phyloP scores from a whole-genome alignment of 1,140 invertebrate genomes.

The Tetranychus cinnabarinus region DNA sequence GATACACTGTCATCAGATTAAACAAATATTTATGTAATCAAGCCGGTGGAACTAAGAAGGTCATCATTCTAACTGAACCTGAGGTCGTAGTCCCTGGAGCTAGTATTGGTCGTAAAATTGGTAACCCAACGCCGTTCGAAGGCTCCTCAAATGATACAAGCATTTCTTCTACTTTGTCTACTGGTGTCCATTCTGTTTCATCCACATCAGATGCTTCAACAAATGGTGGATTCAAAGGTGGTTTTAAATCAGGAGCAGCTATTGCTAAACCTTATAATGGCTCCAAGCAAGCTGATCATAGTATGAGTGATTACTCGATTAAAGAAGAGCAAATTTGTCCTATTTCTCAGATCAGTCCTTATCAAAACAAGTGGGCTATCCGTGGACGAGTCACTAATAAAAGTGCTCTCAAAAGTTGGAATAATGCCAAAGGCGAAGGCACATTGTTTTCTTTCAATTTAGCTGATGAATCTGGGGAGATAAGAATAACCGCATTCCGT shows the following conservation, averaged over 20 bases:
- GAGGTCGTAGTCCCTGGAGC: conserved; percentile 41
- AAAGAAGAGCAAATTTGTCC: conserved; percentile 2
- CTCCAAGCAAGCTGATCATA: background rate
- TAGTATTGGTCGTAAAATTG: conserved; percentile 46
- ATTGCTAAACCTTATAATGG: background rate
- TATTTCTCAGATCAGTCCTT: conserved; percentile 5
- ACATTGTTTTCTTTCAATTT: conserved; percentile 81
- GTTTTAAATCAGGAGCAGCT: background rate
- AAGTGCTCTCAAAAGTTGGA: conserved; percentile 55
- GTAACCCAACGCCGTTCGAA: conserved; percentile 31
- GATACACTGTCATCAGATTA: background rate
- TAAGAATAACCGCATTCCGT: conserved; percentile 78
- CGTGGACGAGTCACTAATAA: conserved; percentile 70
- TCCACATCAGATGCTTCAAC: background rate
- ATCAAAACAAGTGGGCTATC: conserved; percentile 25
- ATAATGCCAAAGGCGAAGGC: conserved; percentile 66
- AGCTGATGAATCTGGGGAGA: conserved; percentile 79
- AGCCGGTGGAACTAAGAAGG: background rate
- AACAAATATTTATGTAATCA: background rate
- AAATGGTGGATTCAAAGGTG: background rate
- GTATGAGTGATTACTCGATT: background rate
- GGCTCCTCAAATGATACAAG: background rate
- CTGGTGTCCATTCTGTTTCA: background rate
- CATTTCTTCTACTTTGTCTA: background rate
- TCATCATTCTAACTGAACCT: conserved; percentile 48